phyloP scores from a whole-genome alignment of 2,888 invertebrate species.

The Bombylius major region DNA sequence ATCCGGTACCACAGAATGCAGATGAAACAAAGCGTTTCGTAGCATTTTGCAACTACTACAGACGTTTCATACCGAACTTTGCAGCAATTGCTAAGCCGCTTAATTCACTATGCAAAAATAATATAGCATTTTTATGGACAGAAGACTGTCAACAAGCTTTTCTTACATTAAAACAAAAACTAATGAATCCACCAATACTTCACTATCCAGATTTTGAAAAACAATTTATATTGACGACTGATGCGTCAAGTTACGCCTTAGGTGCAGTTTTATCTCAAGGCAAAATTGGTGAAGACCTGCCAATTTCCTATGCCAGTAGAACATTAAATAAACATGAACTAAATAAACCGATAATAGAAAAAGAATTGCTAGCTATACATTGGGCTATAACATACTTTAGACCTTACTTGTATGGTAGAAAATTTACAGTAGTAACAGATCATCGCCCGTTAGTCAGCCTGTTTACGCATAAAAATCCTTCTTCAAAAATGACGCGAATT shows the following conservation, averaged over 20 bases:
- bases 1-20: constrained; percentile 16
- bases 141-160: constrained; percentile 3
- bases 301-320: no score
- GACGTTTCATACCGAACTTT: constrained; percentile 10
- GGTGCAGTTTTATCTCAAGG: constrained; percentile 22
- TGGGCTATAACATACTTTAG: constrained; percentile 12
- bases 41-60: no score
- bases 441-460: no score
- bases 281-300: constrained; percentile 9
- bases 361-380: constrained; percentile 18
- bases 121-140: constrained; percentile 11
- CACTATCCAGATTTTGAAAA: constrained; percentile 7
- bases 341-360: constrained; percentile 21
- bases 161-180: constrained; percentile 5
- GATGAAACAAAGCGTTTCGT: background rate
- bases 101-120: constrained; percentile 14
- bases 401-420: no score
- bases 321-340: background rate
- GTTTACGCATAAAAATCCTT: no score
- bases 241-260: constrained; percentile 20
- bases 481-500: no score
- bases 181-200: constrained; percentile 6
- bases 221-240: constrained; percentile 21
- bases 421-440: no score
- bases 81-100: constrained; percentile 14